phyloP scores from a whole-genome alignment of 1,140 invertebrate genomes.

The Monomorium pharaonis region DNA sequence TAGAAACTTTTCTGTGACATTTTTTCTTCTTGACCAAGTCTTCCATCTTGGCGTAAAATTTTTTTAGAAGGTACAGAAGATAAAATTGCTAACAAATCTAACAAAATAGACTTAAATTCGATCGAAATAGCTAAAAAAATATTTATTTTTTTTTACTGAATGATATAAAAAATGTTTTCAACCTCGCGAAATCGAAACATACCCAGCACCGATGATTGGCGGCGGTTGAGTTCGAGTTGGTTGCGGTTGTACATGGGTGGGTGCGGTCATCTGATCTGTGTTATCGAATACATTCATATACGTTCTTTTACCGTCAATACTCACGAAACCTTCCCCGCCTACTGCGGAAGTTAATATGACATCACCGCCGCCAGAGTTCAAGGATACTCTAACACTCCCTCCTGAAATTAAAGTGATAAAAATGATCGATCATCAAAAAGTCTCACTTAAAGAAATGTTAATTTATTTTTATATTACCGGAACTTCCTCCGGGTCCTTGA shows the following conservation, averaged over 20 bases:
- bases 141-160: not conserved
- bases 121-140: not conserved
- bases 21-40: not conserved
- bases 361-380: slow-evolving; percentile 83
- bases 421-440: not conserved
- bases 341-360: slow-evolving; percentile 92
- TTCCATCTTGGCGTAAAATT: not conserved
- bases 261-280: slow-evolving; percentile 74
- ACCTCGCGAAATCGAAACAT: slow-evolving; percentile 70
- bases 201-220: slow-evolving; percentile 84
- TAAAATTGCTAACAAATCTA: not conserved
- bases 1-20: not conserved
- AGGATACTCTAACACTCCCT: slow-evolving; percentile 81
- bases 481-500: slow-evolving; percentile 90
- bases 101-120: not conserved
- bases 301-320: slow-evolving; percentile 95
- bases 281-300: slow-evolving; percentile 94
- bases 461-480: slow-evolving; percentile 69
- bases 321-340: slow-evolving; percentile 93
- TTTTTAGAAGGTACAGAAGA: not conserved
- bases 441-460: not conserved
- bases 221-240: slow-evolving; percentile 78
- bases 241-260: slow-evolving; percentile 73
- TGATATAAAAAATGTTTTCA: not conserved
- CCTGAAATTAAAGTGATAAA: slow-evolving; percentile 41